Percentiles rank a stretch among this genome's conserved stretches.
Evolutionary conservation across 2,888 invertebrate genomes (phyloP).

Genomic region (Latrodectus elegans): DNA sequence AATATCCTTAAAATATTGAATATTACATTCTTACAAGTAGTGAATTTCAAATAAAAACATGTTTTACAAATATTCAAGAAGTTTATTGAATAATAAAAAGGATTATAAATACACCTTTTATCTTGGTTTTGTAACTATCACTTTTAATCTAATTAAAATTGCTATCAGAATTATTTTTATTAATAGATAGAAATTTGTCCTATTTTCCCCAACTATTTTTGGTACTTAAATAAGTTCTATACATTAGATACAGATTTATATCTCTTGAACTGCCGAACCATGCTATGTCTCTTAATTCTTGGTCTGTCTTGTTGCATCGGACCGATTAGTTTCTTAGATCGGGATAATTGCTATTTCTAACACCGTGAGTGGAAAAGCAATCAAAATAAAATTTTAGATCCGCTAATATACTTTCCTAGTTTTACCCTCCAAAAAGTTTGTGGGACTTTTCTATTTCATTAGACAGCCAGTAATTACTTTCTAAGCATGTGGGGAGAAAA

Average conservation of each 20-base stretch:
- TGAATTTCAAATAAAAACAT: too few species aligned
- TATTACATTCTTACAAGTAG: too few species aligned
- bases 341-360: slow-evolving; percentile 35
- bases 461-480: slow-evolving; percentile 56
- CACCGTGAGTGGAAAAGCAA: slow-evolving; percentile 14
- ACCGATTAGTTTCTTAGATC: neutral
- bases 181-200: neutral
- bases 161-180: too few species aligned
- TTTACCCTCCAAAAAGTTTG: slow-evolving; percentile 14
- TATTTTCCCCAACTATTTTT: neutral
- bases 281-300: neutral
- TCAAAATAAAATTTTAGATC: slow-evolving; percentile 7
- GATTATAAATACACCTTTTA: too few species aligned
- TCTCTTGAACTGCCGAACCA: neutral
- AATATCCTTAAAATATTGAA: too few species aligned
- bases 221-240: neutral
- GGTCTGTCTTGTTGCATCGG: neutral
- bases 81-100: too few species aligned
- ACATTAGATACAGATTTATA: neutral
- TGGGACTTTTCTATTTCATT: slow-evolving; percentile 58
- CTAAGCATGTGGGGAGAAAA: slow-evolving; percentile 27
- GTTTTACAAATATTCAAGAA: too few species aligned
- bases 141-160: too few species aligned
- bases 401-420: slow-evolving; percentile 3
- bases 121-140: too few species aligned